A percentile compares a stretch with the other conserved stretches of the same genome.
These are phyloP conservation scores for Megamerina dolium DNA, from an alignment of 2,888 invertebrate genomes.

Conservation along the genomic window DNA sequence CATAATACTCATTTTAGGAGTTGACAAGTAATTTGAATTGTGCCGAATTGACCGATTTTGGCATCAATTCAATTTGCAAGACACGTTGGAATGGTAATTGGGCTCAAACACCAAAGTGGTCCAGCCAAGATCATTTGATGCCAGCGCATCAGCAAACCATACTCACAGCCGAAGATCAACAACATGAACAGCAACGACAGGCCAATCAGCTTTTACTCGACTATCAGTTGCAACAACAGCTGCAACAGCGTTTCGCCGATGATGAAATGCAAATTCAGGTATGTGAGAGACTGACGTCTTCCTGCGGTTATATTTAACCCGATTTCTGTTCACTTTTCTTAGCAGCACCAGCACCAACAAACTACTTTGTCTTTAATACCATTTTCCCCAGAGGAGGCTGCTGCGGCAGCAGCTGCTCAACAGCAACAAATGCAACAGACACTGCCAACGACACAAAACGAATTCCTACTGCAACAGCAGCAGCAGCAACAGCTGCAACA, in stretches of 20 bases:
- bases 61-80: constrained; percentile 49
- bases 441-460: constrained; percentile 36
- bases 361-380: constrained; percentile 44
- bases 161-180: constrained; percentile 34
- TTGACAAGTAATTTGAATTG: constrained; percentile 47
- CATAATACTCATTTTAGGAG: constrained; percentile 31
- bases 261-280: constrained; percentile 50
- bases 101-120: constrained; percentile 39
- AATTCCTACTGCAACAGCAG: constrained; percentile 36
- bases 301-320: too few species aligned
- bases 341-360: constrained; percentile 42
- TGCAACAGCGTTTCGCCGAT: constrained; percentile 45
- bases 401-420: constrained; percentile 26
- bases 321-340: too few species aligned
- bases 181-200: constrained; percentile 28
- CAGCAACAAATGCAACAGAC: constrained; percentile 30
- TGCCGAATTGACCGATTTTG: constrained; percentile 47
- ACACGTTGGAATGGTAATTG: constrained; percentile 47
- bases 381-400: constrained; percentile 37
- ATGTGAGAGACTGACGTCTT: constrained; percentile 13
- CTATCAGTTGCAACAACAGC: constrained; percentile 50
- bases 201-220: constrained; percentile 45
- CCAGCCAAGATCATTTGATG: constrained; percentile 40
- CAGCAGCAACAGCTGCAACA: constrained; percentile 35
- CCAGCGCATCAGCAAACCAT: constrained; percentile 37